These are phyloP conservation scores for Hephaestus fuliginosus DNA, from an alignment of 2,797 vertebrate genomes.

Conservation along the genomic window DNA sequence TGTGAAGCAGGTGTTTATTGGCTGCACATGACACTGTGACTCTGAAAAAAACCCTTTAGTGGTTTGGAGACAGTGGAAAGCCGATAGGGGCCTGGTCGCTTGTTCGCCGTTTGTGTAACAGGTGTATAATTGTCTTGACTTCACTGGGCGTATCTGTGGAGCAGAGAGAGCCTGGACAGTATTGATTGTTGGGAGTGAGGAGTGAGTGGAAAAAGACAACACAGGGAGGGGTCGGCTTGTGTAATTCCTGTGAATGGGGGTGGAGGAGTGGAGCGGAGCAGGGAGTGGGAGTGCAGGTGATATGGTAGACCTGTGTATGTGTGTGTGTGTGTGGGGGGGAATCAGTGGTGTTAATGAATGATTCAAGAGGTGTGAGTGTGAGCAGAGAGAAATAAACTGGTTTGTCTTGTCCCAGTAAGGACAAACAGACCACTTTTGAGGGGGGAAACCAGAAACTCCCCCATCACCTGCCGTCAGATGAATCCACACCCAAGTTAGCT, in stretches of 20 bases:
- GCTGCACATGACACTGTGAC: background rate
- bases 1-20: background rate
- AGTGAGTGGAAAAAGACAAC: conserved; percentile 6
- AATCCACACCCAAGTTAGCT: conserved; percentile 8
- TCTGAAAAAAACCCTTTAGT: background rate
- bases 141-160: conserved; percentile 36
- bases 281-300: conserved; percentile 54
- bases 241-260: conserved; percentile 7
- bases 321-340: background rate
- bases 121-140: conserved; percentile 45
- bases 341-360: conserved; percentile 47
- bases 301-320: conserved; percentile 1
- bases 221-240: background rate
- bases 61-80: background rate
- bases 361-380: conserved; percentile 37
- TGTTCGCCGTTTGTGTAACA: conserved; percentile 5
- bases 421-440: conserved; percentile 6
- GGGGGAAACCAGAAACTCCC: conserved; percentile 26
- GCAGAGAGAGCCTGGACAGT: background rate
- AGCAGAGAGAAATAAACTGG: conserved; percentile 64
- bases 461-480: background rate
- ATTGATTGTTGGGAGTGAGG: conserved; percentile 47
- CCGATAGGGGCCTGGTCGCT: background rate
- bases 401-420: conserved; percentile 69
- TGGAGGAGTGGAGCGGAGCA: background rate